phyloP scores from a whole-genome alignment of 2,113 vertebrate genomes.

The Dicrurus megarhynchus region DNA sequence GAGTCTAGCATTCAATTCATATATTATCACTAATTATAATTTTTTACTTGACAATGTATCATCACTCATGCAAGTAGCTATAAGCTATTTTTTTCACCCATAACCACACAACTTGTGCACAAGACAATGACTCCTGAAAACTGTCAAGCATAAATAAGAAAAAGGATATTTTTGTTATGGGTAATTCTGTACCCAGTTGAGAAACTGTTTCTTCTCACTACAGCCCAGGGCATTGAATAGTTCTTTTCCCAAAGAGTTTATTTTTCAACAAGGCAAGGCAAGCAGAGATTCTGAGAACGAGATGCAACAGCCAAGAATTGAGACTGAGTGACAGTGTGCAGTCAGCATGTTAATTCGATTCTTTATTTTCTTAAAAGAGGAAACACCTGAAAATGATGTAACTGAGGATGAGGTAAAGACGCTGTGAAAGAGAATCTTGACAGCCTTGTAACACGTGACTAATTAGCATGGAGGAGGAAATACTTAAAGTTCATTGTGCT shows the following conservation, averaged over 20 bases:
- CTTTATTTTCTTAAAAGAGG: not conserved
- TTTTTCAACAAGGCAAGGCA: not conserved
- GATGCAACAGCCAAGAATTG: not conserved
- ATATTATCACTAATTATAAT: conserved; percentile 14
- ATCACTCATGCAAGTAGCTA: not conserved
- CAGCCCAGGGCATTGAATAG: not conserved
- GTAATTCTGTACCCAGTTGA: not conserved
- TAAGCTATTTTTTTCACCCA: not conserved
- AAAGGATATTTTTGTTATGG: not conserved
- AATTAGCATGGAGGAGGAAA: not conserved
- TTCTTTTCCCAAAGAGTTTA: not conserved
- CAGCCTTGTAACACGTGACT: not conserved
- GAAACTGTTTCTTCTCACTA: not conserved
- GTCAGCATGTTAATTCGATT: not conserved
- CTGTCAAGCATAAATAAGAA: not conserved
- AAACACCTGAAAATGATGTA: not conserved
- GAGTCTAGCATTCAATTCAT: not conserved
- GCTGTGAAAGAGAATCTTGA: not conserved
- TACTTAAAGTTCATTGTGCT: not conserved
- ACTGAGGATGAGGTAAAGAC: not conserved
- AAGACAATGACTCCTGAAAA: not conserved
- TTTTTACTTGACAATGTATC: not conserved
- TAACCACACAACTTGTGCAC: not conserved
- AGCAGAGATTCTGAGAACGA: not conserved
- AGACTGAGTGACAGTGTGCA: not conserved